These are phyloP conservation scores for Anticlea derivata DNA, from an alignment of 2,888 invertebrate species.

Conservation along the genomic window DNA sequence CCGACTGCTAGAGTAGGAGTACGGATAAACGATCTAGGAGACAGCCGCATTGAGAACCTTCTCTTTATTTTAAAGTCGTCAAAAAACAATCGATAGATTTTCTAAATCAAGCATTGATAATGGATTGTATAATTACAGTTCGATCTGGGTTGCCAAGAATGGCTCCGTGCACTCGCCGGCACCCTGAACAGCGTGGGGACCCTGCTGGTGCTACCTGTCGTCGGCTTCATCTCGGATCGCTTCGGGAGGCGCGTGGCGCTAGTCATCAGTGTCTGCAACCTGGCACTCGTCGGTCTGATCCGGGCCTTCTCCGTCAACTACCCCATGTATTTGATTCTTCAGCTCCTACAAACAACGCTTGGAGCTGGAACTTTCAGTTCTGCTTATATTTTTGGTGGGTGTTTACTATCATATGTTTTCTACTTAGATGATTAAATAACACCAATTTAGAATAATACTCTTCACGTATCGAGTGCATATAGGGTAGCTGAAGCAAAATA, in stretches of 20 bases:
- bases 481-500: too few species aligned
- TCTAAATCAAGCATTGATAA: too few species aligned
- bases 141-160: conserved; percentile 86
- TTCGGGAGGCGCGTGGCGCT: conserved; percentile 81
- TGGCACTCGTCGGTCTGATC: conserved; percentile 74
- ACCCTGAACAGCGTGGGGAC: conserved; percentile 88
- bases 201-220: conserved; percentile 86
- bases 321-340: conserved; percentile 77
- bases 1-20: too few species aligned
- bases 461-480: too few species aligned
- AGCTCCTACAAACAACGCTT: conserved; percentile 79
- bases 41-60: too few species aligned
- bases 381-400: conserved; percentile 69
- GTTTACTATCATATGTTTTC: not conserved
- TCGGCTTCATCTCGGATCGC: conserved; percentile 88
- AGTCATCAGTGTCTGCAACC: conserved; percentile 69
- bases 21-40: too few species aligned
- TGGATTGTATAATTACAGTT: conserved; percentile 82
- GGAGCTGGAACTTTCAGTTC: conserved; percentile 82
- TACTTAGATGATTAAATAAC: too few species aligned
- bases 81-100: too few species aligned
- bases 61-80: too few species aligned
- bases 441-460: too few species aligned
- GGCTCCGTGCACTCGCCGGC: conserved; percentile 88
- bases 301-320: conserved; percentile 83